These are phyloP conservation scores for Hemichromis elongatus DNA, from an alignment of 2,113 vertebrate genomes.

Conservation along the genomic window DNA sequence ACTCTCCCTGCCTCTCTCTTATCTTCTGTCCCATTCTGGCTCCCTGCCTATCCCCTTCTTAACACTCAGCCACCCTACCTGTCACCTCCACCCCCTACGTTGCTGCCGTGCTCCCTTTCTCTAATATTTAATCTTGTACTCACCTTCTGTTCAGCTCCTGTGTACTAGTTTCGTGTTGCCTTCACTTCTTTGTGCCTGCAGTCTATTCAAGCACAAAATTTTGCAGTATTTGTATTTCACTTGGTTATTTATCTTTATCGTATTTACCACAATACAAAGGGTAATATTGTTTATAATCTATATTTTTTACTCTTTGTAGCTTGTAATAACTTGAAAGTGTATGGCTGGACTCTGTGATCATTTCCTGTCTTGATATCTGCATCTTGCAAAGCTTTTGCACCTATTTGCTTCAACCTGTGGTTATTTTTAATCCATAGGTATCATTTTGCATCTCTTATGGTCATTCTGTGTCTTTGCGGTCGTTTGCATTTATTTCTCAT, in stretches of 20 bases:
- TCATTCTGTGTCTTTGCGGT: neutral
- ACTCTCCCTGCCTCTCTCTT: slow-evolving; percentile 2
- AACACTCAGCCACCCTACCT: slow-evolving; percentile 12
- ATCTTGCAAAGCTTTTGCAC: neutral
- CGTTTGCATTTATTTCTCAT: neutral
- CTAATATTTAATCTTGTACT: neutral
- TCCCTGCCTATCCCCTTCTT: slow-evolving; percentile 21
- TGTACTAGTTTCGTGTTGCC: neutral
- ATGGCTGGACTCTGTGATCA: neutral
- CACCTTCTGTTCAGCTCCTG: slow-evolving; percentile 1
- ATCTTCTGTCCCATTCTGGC: slow-evolving; percentile 33
- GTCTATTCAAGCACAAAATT: neutral
- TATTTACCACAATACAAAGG: neutral
- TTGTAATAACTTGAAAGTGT: neutral
- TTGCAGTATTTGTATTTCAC: neutral
- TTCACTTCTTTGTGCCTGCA: neutral
- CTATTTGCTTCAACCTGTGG: rapidly evolving
- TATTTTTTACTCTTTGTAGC: neutral
- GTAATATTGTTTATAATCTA: neutral
- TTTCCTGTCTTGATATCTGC: neutral
- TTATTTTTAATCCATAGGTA: neutral
- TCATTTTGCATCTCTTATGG: neutral
- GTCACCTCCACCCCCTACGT: neutral
- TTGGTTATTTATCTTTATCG: neutral
- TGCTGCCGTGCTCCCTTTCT: neutral